Evolutionary conservation across 2,113 vertebrate species (phyloP), one percentile per base, ranked within the genome.

Genomic region (Dicaeum eximium): DNA sequence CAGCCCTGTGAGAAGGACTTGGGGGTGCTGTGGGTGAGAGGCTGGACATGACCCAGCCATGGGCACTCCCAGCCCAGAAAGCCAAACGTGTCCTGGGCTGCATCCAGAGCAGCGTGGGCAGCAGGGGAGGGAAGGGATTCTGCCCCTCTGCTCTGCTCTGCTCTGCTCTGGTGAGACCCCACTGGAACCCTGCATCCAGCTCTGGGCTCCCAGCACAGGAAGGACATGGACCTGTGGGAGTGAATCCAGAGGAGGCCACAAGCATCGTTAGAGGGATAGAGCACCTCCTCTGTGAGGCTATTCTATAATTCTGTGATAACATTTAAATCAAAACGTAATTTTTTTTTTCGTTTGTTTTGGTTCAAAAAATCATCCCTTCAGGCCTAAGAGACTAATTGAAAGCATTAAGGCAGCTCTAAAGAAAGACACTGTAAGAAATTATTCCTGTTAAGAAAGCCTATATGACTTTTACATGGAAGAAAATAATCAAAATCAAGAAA

Each of bases 141-240:
- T 87, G 47, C 19, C 38, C 28, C 38, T 70, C 47, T 60, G 53
- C 44, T 75, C 61, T 58, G 50, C 38, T 70, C 47, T 60, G 53
- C 44, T 75, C 61, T 58, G 50, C 35, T 66, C 44, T 58, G 54
- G 0, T 60, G 54, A 60, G 18, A 45, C 2, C 53, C 54, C 38
- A 60, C 6, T 69, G 54, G 28, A 78, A 13, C 22, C 2, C 54
- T 69, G 38, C 47, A 61, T 7, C 27, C 62, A 45, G 38, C 33
- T 2, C 47, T 61, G 73, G 64, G 19, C 3, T 24, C 6, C 28
- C 28, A n/a, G n/a, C 38, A 78, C 13, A 16, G 3, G 38, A 4
- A 53, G 3, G 15, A 13, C 15, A 16, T 6, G 2, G 23, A 19
- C 0, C 15, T 33, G 15, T 2, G 2, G 20, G 38, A 61, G 3